These are phyloP conservation scores for Ganaspis brasiliensis DNA, from an alignment of 2,888 invertebrate genomes.

Conservation along the genomic window DNA sequence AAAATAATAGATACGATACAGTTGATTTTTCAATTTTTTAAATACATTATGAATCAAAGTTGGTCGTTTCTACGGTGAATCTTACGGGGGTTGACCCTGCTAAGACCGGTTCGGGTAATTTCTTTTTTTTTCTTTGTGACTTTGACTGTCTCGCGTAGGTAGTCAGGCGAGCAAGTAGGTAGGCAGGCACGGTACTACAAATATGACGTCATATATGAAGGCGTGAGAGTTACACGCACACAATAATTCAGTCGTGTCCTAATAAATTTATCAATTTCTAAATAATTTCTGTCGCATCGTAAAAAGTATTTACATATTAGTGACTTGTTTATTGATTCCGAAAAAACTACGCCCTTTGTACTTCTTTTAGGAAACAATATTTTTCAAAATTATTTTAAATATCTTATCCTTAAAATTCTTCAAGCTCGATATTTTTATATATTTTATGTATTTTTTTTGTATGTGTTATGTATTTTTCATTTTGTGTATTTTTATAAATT, in stretches of 20 bases:
- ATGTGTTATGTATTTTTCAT: too few species aligned
- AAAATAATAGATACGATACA: neutral
- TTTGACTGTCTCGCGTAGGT: slow-evolving; percentile 52
- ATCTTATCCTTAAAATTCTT: too few species aligned
- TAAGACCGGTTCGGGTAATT: slow-evolving; percentile 76
- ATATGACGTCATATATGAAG: slow-evolving; percentile 69
- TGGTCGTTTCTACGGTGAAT: slow-evolving; percentile 56
- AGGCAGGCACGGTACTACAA: slow-evolving; percentile 62
- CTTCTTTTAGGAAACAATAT: too few species aligned
- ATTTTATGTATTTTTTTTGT: too few species aligned
- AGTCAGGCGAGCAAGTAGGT: slow-evolving; percentile 3
- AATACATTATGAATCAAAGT: slow-evolving; percentile 1
- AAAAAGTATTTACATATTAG: slow-evolving; percentile 2
- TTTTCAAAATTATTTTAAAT: too few species aligned
- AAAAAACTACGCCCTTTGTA: neutral
- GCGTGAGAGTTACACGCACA: slow-evolving; percentile 64
- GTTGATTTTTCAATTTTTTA: neutral
- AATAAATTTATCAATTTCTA: slow-evolving; percentile 26
- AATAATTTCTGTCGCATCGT: slow-evolving; percentile 35
- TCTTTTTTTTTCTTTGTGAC: slow-evolving; percentile 56
- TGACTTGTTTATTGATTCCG: neutral
- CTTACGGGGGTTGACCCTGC: slow-evolving; percentile 70
- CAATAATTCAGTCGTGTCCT: slow-evolving; percentile 33
- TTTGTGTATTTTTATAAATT: too few species aligned
- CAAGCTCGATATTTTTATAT: too few species aligned